Evolutionary conservation across 2,888 invertebrate genomes (phyloP), one percentile per base, ranked within the genome.

Genomic region (Margaritifera margaritifera): DNA sequence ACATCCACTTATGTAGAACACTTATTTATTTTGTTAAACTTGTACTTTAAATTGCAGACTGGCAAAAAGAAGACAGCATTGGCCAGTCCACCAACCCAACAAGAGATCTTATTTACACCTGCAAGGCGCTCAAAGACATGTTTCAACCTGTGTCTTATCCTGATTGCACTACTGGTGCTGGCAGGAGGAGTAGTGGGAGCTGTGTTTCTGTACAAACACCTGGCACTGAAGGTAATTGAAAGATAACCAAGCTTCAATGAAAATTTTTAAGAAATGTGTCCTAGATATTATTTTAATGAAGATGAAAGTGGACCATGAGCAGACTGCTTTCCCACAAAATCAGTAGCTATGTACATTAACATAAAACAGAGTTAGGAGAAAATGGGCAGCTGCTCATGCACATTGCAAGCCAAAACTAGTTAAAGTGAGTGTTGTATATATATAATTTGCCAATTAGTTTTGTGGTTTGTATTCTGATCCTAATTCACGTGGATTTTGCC

Each of bases 181-280:
- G 92, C 94, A 72, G 92, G 94, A 84, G 94, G 92, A n/a, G 89
- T 92, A 55, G 90, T 92, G 72, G 92, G 94, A 19, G 95, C 95
- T 6, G 92, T 95, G 67, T 93, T 94, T 86, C 91, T 96, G 65
- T 96, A 95, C 90, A 92, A 93, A 65, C 93, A 94, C 81, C 94
- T 94, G 87, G 91, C 93, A 20, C 92, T 92, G 60, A 92, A 80
- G 83, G 88, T 88, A 69, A 65, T 75, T 68, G 52, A 25, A 60
- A 22, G 4, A 53, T 22, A 62, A 1, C 52, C 8, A 24, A 15
- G 24, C 11, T 52, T 51, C 53, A 19, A 6, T 31, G 31, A 31
- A 31, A 61, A 6, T 20, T 20, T 42, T 5, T 15, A 5, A 19
- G 31, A 27, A 22, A n/a, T 60, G n/a, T 18, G 4, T 15, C 18